A percentile compares a stretch with the other conserved stretches of the same genome.
These are phyloP conservation scores for Zonitis immaculata DNA, from an alignment of 2,888 invertebrate species.

Conservation along the genomic window DNA sequence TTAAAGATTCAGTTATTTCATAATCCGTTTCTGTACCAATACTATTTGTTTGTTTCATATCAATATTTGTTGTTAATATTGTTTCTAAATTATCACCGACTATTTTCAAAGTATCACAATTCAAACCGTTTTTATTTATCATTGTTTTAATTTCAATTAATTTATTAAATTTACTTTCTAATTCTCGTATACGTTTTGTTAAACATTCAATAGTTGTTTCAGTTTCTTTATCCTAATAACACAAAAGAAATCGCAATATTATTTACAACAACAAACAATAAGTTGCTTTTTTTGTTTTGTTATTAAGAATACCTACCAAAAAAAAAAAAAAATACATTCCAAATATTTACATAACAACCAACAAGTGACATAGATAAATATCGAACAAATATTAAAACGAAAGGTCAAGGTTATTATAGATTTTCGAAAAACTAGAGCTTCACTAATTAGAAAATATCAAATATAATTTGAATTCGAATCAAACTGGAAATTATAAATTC, in stretches of 20 bases:
- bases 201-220: slow-evolving; percentile 40
- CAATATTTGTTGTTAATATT: slow-evolving; percentile 13
- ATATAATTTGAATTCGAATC: background rate
- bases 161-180: slow-evolving; percentile 52
- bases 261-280: background rate
- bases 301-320: background rate
- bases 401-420: background rate
- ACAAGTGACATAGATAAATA: background rate
- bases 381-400: background rate
- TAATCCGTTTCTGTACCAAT: slow-evolving; percentile 31
- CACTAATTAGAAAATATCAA: background rate
- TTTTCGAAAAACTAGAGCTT: background rate
- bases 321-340: background rate
- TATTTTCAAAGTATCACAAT: slow-evolving; percentile 34
- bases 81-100: slow-evolving; percentile 28
- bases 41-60: slow-evolving; percentile 20
- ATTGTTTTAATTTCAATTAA: slow-evolving; percentile 38
- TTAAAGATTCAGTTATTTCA: slow-evolving; percentile 22
- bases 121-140: slow-evolving; percentile 32
- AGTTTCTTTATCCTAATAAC: slow-evolving; percentile 23
- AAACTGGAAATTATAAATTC: too few relatives aligned
- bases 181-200: slow-evolving; percentile 46
- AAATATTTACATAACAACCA: background rate
- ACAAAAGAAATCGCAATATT: slow-evolving; percentile 4
- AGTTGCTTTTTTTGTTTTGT: background rate